Percentiles rank a stretch among this genome's conserved stretches.
These are phyloP conservation scores for Nephrotoma appendiculata DNA, from an alignment of 2,888 invertebrate species.

Conservation along the genomic window DNA sequence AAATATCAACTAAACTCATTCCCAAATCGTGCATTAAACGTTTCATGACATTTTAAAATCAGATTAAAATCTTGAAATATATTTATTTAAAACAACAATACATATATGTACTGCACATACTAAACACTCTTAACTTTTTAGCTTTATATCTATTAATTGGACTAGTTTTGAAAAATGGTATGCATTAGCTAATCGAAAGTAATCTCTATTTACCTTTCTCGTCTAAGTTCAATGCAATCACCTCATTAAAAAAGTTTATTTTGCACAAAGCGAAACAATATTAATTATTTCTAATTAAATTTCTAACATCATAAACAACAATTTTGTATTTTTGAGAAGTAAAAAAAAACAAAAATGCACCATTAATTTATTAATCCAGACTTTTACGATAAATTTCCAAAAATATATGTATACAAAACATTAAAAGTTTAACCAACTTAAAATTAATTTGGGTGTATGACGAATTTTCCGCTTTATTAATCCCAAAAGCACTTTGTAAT, in stretches of 20 bases:
- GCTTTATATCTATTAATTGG: not conserved
- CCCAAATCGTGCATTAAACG: not conserved
- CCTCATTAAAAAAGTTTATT: not conserved
- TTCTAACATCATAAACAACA: not conserved
- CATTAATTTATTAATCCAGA: not conserved
- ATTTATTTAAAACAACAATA: not conserved
- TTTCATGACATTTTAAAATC: not conserved
- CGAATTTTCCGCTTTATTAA: not conserved
- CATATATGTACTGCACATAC: not conserved
- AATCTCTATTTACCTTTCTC: not conserved
- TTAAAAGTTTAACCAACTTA: not conserved
- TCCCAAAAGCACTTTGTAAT: not conserved
- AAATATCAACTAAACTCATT: not conserved
- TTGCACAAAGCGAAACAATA: not conserved
- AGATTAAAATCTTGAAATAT: not conserved
- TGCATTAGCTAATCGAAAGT: not conserved
- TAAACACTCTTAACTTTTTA: not conserved
- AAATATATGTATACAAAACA: not conserved
- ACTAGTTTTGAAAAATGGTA: not conserved
- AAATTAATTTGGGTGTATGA: not conserved
- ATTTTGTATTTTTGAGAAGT: not conserved
- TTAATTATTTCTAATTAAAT: not conserved
- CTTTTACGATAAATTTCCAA: not conserved
- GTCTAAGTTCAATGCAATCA: not conserved
- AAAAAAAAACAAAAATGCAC: not conserved